These are phyloP conservation scores for Pterocles burchelli DNA, from an alignment of 2,113 vertebrate genomes.

Conservation along the genomic window DNA sequence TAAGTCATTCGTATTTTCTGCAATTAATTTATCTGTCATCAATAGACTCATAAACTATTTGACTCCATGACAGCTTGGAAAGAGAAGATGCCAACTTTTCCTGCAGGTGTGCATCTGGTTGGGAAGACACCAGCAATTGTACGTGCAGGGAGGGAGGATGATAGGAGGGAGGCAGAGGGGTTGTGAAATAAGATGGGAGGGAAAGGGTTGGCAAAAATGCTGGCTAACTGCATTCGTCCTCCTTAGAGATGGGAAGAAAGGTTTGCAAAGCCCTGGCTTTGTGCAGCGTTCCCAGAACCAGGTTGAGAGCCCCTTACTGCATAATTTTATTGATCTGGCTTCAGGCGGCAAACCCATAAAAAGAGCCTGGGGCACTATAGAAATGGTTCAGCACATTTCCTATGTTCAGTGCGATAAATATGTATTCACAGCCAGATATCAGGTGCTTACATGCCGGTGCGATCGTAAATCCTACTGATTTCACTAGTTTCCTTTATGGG, in stretches of 20 bases:
- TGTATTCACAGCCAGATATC: neutral
- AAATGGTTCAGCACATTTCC: neutral
- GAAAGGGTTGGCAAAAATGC: constrained; percentile 64
- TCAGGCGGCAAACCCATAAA: neutral
- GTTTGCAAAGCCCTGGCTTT: neutral
- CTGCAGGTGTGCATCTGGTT: constrained; percentile 79
- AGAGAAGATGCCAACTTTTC: constrained; percentile 70
- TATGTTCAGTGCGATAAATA: neutral
- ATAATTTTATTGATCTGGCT: neutral
- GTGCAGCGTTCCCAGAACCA: neutral
- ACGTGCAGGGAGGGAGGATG: constrained; percentile 69
- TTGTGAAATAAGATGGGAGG: constrained; percentile 73
- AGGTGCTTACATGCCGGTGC: neutral
- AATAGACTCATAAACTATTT: constrained; percentile 74
- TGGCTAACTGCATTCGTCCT: neutral
- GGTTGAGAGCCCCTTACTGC: neutral
- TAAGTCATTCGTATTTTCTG: constrained; percentile 78
- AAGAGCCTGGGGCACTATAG: neutral
- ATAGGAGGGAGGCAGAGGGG: constrained; percentile 35
- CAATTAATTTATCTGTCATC: constrained; percentile 84
- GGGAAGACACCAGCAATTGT: constrained; percentile 54
- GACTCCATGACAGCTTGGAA: constrained; percentile 74
- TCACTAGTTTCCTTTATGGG: neutral
- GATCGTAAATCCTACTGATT: neutral
- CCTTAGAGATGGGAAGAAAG: neutral